Base-by-base conservation (phyloP, 2,797 vertebrate species). In the Eulemur coronatus region DNA sequence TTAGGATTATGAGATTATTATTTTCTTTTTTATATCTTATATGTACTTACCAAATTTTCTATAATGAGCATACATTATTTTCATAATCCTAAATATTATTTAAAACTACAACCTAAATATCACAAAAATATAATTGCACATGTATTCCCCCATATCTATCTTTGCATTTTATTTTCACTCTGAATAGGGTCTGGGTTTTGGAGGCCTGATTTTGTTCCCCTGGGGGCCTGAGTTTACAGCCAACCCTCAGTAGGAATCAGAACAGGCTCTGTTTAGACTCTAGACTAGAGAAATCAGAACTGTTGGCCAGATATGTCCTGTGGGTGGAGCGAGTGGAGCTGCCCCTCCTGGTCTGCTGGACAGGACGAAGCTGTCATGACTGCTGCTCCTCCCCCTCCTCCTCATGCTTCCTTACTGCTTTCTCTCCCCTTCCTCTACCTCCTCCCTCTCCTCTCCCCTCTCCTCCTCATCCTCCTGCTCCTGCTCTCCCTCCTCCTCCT, bases 21-120 rank as follows among this genome's bases (percentile, higher is more conserved):
- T 92, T 73, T 96, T 91, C 59, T 81, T 72, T n/a, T 89, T 79
- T 75, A 5, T 89, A 63, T 43, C 94, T 89, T 57, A 57, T 85
- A 85, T 30, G 17, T 26, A 48, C 35, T 95, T 88, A 30, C 48
- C 52, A 67, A 88, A 15, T 81, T 80, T 93, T 79, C 33, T 59
- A 12, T 86, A 89, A 79, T 38, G 78, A 91, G 33, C 28, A 59
- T 22, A 59, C 12, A 69, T 92, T 69, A 92, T 89, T 95, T 93
- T 91, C 61, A 91, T 65, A 52, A 84, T 61, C n/a, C 33, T 59
- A 76, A 61, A 79, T 35, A 50, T 72, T 80, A 65, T 70, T 93
- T 91, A 76, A 88, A 79, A 79, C 24, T 14, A 69, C 65, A 70
- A 57, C 61, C 85, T 92, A 81, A 95, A 28, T 87, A 80, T 65